phyloP scores from a whole-genome alignment of 2,888 invertebrate species.

The Kuschelorhynchus macadamiae region DNA sequence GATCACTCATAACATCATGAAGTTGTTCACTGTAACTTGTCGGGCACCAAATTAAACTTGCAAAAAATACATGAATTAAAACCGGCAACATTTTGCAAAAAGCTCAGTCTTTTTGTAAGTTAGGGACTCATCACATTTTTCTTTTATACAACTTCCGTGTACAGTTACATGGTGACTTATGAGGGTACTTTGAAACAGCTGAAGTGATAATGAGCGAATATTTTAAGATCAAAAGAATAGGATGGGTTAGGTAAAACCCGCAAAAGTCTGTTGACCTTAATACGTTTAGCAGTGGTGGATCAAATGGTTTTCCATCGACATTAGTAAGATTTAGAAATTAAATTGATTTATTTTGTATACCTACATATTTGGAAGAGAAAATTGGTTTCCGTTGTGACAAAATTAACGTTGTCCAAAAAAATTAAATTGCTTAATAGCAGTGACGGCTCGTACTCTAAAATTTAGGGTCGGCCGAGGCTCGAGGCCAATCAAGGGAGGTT shows the following conservation, averaged over 20 bases:
- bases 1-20: slow-evolving; percentile 66
- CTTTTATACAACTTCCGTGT: slow-evolving; percentile 36
- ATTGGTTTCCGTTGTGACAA: no score
- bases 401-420: no score
- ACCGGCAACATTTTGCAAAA: slow-evolving; percentile 22
- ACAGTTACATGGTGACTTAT: slow-evolving; percentile 48
- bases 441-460: no score
- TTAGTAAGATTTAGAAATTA: no score
- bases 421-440: no score
- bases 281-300: slow-evolving; percentile 37
- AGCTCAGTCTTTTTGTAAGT: slow-evolving; percentile 2
- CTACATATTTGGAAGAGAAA: no score
- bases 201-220: slow-evolving; percentile 48
- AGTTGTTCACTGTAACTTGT: slow-evolving; percentile 50
- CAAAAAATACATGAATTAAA: slow-evolving; percentile 10
- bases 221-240: slow-evolving; percentile 49
- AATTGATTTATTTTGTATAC: no score
- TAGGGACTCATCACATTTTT: slow-evolving; percentile 4
- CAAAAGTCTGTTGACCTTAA: slow-evolving; percentile 46
- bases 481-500: no score
- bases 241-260: slow-evolving; percentile 35
- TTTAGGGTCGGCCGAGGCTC: no score
- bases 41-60: slow-evolving; percentile 3
- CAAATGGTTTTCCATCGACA: no score
- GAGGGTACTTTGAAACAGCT: slow-evolving; percentile 43